phyloP scores from a whole-genome alignment of 2,113 vertebrate species.

The Epinephelus lanceolatus region DNA sequence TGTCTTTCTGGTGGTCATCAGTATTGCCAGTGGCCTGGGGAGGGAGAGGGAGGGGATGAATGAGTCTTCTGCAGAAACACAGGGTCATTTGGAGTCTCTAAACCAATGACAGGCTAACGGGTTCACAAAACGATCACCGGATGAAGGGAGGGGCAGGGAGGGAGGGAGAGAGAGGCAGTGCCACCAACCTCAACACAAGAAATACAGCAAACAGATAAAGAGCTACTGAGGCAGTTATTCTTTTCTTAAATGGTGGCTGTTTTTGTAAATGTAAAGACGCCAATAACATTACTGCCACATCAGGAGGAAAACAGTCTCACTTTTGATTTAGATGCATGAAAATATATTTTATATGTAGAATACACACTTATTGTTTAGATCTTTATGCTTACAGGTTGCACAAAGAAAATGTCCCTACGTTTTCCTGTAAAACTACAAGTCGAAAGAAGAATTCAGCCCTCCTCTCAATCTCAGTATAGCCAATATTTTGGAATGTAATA shows the following conservation, averaged over 20 bases:
- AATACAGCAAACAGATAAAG: constrained; percentile 57
- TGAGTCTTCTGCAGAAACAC: constrained; percentile 79
- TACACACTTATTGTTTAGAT: not conserved
- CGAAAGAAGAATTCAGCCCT: not conserved
- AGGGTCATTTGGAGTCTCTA: constrained; percentile 83
- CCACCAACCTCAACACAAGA: constrained; percentile 55
- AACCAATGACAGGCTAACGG: constrained; percentile 81
- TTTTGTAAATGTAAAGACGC: constrained; percentile 8
- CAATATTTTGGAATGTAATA: constrained; percentile 30
- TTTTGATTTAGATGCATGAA: constrained; percentile 7
- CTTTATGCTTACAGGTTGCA: not conserved
- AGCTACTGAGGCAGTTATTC: constrained; percentile 37
- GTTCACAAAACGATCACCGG: constrained; percentile 80
- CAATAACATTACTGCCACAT: not conserved
- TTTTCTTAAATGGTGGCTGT: constrained; percentile 38
- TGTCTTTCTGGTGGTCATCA: constrained; percentile 87
- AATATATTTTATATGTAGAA: not conserved
- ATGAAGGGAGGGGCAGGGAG: constrained; percentile 51
- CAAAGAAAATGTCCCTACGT: not conserved
- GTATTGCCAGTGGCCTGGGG: constrained; percentile 76
- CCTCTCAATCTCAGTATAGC: not conserved
- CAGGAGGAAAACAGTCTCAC: not conserved
- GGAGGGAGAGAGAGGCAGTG: constrained; percentile 18
- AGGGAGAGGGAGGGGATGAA: constrained; percentile 71
- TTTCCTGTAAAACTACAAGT: not conserved